These are phyloP conservation scores for Gerris lacustris DNA, from an alignment of 2,888 invertebrate species.

Conservation along the genomic window DNA sequence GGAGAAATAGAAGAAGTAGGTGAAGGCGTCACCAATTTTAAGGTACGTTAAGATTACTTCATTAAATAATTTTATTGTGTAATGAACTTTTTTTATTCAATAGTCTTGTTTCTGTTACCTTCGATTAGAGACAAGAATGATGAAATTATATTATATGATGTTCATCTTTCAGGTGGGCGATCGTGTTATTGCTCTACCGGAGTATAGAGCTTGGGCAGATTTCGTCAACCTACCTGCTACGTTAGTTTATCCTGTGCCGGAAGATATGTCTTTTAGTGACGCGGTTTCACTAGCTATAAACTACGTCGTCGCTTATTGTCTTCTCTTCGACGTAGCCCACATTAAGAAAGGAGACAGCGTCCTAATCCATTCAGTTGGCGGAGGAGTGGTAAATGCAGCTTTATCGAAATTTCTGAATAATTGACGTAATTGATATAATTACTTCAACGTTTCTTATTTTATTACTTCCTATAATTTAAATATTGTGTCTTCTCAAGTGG, in stretches of 20 bases:
- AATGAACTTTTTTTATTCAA: too few relatives aligned
- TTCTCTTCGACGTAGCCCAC: constrained; percentile 72
- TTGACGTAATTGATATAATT: neutral
- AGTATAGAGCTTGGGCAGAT: constrained; percentile 79
- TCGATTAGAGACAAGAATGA: too few relatives aligned
- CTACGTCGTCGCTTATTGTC: constrained; percentile 71
- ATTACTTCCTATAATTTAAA: too few relatives aligned
- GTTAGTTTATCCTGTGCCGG: constrained; percentile 64
- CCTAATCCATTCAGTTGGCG: constrained; percentile 73
- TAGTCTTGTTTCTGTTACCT: too few relatives aligned
- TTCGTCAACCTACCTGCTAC: constrained; percentile 66
- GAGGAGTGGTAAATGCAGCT: constrained; percentile 65
- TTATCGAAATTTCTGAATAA: constrained; percentile 9
- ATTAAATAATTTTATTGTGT: too few relatives aligned
- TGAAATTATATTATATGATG: too few relatives aligned
- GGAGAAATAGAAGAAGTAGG: constrained; percentile 68
- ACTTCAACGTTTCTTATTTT: neutral
- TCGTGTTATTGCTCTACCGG: constrained; percentile 69
- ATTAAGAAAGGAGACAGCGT: constrained; percentile 66
- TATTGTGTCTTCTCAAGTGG: too few relatives aligned
- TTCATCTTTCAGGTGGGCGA: constrained; percentile 52
- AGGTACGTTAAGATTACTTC: constrained; percentile 44
- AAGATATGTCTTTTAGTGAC: constrained; percentile 61
- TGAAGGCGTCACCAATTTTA: constrained; percentile 64
- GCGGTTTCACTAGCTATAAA: constrained; percentile 76